A percentile compares a stretch with the other conserved stretches of the same genome.
Evolutionary conservation across 2,113 vertebrate genomes (phyloP).

Genomic region (Equus quagga): DNA sequence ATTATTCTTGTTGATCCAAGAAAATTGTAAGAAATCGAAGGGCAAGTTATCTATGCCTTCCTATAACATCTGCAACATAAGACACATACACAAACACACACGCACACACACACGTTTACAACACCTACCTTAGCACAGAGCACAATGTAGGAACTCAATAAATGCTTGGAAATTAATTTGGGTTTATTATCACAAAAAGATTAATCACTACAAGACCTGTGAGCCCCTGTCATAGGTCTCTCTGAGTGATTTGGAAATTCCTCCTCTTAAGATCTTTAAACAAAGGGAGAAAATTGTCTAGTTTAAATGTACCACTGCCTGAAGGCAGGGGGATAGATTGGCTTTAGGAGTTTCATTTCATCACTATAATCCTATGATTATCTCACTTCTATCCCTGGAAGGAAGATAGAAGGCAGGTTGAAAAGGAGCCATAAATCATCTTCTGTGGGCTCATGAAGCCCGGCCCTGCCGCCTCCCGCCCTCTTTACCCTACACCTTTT

Average conservation of each 20-base stretch:
- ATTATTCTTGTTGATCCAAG: not conserved
- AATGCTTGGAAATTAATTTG: slow-evolving; percentile 68
- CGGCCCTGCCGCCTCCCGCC: not conserved
- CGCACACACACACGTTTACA: not conserved
- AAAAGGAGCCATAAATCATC: slow-evolving; percentile 78
- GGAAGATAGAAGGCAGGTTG: slow-evolving; percentile 64
- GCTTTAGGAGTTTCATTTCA: slow-evolving; percentile 79
- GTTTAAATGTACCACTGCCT: slow-evolving; percentile 77
- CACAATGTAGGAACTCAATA: slow-evolving; percentile 32
- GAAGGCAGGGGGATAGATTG: slow-evolving; percentile 68
- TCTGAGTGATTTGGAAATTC: slow-evolving; percentile 78
- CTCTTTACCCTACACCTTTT: not conserved
- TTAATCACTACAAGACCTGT: slow-evolving; percentile 61
- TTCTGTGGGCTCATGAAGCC: not conserved
- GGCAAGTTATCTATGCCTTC: not conserved
- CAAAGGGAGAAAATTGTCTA: slow-evolving; percentile 74
- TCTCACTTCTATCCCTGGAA: slow-evolving; percentile 70
- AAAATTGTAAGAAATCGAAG: not conserved
- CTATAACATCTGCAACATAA: not conserved
- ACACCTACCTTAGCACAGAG: not conserved
- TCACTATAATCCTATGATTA: slow-evolving; percentile 79
- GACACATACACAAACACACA: not conserved
- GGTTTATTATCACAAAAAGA: slow-evolving; percentile 61
- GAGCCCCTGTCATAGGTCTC: slow-evolving; percentile 56
- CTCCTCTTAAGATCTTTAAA: slow-evolving; percentile 79